Base-by-base conservation (phyloP, 2,113 vertebrate species). In the Acanthisitta chloris region DNA sequence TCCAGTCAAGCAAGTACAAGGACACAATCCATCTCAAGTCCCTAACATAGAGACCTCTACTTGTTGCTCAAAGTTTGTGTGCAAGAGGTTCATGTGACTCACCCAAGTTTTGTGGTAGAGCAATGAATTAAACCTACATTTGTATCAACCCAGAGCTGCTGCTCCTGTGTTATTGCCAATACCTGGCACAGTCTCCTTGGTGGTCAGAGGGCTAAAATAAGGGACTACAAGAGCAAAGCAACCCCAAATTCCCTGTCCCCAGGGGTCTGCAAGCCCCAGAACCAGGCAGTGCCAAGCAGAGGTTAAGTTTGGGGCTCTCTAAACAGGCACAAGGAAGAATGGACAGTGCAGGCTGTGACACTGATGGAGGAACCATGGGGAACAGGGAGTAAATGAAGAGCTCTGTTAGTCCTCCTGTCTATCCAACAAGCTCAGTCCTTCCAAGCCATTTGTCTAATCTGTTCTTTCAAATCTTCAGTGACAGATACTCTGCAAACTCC, bases 381-480 rank as follows among this genome's bases (percentile, higher is more conserved):
- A 86, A 33, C 46, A 1, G 40, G 62, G 65, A 89, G 94, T 31
- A 71, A 85, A 87, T 55, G 52, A 91, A 94, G 95, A 95, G 78
- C 85, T 96, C 90, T 36, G 34, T 31, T n/a, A 85, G 69, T 31
- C 48, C 46, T 59, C 38, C 46, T 1, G 2, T 58, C 95, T 42
- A 13, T 19, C 95, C 92, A 94, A 64, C 55, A 25, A 78, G 52
- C 73, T 81, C 84, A 74, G 20, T 64, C 90, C 87, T 96, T 94
- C 95, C 94, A 31, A 91, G 65, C 78, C 90, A 95, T 97, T 96
- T 95, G 85, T 95, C 94, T 91, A 48, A 92, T 84, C 92, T 81
- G 33, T 59, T 81, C 90, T 71, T 46, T 66, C 81, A 81, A 89
- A 55, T 21, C 92, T 91, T 94, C 78, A 64, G 92, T 91, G 95